Percentiles rank a stretch among this genome's conserved stretches.
Conservation (phyloP, 2,797 vertebrate species). For the Potorous gilbertii region DNA sequence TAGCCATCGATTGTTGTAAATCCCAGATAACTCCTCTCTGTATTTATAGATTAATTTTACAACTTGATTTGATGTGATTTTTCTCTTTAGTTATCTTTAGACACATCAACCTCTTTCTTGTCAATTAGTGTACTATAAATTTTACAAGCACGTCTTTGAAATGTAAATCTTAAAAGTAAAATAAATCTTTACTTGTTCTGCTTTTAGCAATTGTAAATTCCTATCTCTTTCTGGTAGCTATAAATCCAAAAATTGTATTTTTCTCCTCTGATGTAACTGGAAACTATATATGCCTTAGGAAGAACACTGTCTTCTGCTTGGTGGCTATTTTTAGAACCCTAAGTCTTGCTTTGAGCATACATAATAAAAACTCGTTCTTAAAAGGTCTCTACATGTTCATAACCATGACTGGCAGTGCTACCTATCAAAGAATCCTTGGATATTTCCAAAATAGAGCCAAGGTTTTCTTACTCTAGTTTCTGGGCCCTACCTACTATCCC, state of each 20-base stretch:
- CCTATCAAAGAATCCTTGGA: neutral
- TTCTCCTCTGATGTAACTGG: neutral
- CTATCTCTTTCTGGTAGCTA: neutral
- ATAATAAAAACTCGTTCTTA: neutral
- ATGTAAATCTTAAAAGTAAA: neutral
- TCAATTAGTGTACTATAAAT: neutral
- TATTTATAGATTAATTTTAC: neutral
- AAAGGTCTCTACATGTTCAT: neutral
- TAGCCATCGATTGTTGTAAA: neutral
- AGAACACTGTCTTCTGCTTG: neutral
- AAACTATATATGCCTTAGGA: neutral
- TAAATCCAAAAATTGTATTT: neutral
- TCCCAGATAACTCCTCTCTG: neutral
- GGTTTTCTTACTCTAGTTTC: neutral
- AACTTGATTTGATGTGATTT: neutral
- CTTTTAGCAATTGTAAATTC: neutral
- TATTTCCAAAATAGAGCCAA: neutral
- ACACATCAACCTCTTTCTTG: neutral
- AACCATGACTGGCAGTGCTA: no score
- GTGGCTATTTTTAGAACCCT: neutral
- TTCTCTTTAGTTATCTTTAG: neutral
- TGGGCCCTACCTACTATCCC: neutral
- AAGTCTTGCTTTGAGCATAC: neutral
- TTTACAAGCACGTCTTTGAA: neutral
- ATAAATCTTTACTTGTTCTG: neutral